These are phyloP conservation scores for Coryphaenoides rupestris DNA, from an alignment of 2,113 vertebrate genomes.

Conservation along the genomic window DNA sequence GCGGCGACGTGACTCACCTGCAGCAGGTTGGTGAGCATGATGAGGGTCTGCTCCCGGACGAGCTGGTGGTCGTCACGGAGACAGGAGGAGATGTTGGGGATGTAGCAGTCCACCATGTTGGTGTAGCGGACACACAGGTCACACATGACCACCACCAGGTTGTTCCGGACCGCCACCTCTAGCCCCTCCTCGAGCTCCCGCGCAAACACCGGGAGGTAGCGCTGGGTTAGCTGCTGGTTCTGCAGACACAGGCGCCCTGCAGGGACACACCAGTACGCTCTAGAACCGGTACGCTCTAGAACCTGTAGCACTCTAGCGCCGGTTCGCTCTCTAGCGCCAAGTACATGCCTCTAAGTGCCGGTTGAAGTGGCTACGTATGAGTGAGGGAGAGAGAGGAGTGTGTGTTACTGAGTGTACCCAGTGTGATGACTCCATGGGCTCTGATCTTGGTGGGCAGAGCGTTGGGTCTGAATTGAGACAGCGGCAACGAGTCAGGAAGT, in stretches of 20 bases:
- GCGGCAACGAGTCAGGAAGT: slow-evolving; percentile 55
- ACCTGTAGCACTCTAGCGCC: no score
- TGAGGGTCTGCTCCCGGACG: slow-evolving; percentile 87
- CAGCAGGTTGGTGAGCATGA: slow-evolving; percentile 90
- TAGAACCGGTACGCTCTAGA: no score
- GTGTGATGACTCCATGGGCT: slow-evolving; percentile 87
- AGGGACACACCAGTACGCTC: no score
- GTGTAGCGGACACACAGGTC: slow-evolving; percentile 93
- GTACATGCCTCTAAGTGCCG: no score
- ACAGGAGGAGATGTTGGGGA: slow-evolving; percentile 84
- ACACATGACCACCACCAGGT: slow-evolving; percentile 84
- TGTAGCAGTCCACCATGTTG: slow-evolving; percentile 81
- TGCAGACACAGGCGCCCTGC: slow-evolving; percentile 92
- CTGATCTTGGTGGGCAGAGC: slow-evolving; percentile 77
- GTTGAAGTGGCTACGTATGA: not conserved
- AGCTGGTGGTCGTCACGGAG: slow-evolving; percentile 78
- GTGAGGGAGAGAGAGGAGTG: not conserved
- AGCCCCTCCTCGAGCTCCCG: slow-evolving; percentile 83
- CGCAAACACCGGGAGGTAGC: slow-evolving; percentile 82
- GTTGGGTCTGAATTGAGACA: slow-evolving; percentile 78
- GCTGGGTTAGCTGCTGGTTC: slow-evolving; percentile 83
- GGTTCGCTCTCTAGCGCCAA: no score
- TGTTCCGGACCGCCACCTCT: slow-evolving; percentile 82
- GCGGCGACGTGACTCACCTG: no score
- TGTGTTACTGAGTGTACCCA: slow-evolving; percentile 72